phyloP scores from a whole-genome alignment of 1,140 invertebrate species.

The Globodera rostochiensis region DNA sequence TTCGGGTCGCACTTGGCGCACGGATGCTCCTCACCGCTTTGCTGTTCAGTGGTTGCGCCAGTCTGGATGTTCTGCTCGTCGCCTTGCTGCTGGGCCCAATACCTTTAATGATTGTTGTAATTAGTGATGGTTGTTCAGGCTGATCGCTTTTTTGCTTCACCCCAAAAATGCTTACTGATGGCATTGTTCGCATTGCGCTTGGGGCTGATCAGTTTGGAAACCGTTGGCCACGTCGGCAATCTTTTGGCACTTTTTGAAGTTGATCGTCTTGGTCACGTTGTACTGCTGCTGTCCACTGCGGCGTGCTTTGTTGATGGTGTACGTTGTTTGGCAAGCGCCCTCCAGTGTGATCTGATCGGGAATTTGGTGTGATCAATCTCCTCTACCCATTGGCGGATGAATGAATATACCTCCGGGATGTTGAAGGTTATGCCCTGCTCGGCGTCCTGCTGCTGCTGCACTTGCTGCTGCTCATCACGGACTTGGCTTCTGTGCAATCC shows the following conservation, averaged over 20 bases:
- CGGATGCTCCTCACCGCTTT: constrained; percentile 29
- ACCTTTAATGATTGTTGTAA: constrained; percentile 17
- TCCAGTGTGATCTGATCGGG: constrained; percentile 34
- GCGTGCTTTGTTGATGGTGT: constrained; percentile 38
- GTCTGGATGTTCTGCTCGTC: constrained; percentile 14
- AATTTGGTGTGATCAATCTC: not conserved
- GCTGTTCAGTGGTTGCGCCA: constrained; percentile 15
- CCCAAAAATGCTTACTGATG: not conserved
- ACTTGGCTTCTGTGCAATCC: constrained; percentile 1
- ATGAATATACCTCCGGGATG: constrained; percentile 32
- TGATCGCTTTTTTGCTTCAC: no score
- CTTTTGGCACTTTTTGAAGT: constrained; percentile 58
- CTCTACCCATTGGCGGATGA: no score
- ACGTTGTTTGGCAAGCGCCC: constrained; percentile 41
- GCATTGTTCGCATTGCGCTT: constrained; percentile 26
- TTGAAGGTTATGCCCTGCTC: constrained; percentile 31
- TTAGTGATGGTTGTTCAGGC: constrained; percentile 13
- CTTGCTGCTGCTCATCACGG: constrained; percentile 5
- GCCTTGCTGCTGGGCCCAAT: constrained; percentile 16
- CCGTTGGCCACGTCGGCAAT: constrained; percentile 46
- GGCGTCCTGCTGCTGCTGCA: constrained; percentile 28
- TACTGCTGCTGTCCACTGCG: constrained; percentile 25
- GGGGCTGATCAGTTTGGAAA: constrained; percentile 29
- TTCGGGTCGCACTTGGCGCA: constrained; percentile 39
- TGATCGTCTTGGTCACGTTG: constrained; percentile 60